Conservation (phyloP, 2,113 vertebrate genomes). For the Hypomesus transpacificus region DNA sequence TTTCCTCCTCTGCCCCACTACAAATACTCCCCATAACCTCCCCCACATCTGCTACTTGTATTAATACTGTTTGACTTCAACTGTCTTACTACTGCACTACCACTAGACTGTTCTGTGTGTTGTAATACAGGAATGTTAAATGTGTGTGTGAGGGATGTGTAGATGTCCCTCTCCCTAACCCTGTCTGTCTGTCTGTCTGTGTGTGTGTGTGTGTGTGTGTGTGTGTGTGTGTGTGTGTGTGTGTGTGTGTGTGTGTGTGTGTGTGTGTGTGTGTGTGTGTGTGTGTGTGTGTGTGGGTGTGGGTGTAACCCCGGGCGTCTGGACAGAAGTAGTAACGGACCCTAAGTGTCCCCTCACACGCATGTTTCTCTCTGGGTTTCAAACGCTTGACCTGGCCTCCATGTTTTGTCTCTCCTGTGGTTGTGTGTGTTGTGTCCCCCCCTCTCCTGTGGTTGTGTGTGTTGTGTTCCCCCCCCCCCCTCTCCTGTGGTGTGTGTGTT, state of each 20-base stretch:
- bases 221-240: constrained; percentile 26
- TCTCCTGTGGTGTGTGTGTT: constrained; percentile 73
- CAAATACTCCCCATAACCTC: too few relatives aligned
- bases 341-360: constrained; percentile 18
- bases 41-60: too few relatives aligned
- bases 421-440: constrained; percentile 68
- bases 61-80: too few relatives aligned
- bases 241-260: constrained; percentile 27
- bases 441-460: too few relatives aligned
- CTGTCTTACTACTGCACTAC: too few relatives aligned
- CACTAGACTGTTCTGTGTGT: background rate
- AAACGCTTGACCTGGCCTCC: constrained; percentile 67
- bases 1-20: too few relatives aligned
- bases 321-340: constrained; percentile 1
- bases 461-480: constrained; percentile 79
- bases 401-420: constrained; percentile 78
- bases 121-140: background rate
- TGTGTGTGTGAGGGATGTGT: background rate
- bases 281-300: constrained; percentile 20
- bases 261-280: constrained; percentile 16
- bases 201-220: constrained; percentile 26
- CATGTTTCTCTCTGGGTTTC: constrained; percentile 59
- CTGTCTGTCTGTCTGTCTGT: constrained; percentile 9
- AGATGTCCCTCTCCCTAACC: constrained; percentile 13
- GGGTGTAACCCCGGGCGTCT: constrained; percentile 28